A percentile compares a stretch with the other conserved stretches of the same genome.
phyloP scores from a whole-genome alignment of 2,888 invertebrate species.

The Colostygia pectinataria region DNA sequence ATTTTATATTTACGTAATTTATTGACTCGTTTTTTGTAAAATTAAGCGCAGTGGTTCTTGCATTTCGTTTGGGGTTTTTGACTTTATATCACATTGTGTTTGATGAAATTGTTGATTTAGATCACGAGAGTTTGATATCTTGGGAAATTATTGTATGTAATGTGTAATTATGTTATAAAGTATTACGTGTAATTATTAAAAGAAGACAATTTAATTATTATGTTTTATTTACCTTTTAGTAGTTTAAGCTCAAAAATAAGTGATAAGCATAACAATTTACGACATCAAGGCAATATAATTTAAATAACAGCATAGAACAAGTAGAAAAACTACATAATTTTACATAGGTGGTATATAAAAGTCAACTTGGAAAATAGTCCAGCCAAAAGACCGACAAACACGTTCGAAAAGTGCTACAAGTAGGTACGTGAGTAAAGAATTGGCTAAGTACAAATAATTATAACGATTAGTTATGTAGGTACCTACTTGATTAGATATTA shows the following conservation, averaged over 20 bases:
- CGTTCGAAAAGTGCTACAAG: too few species aligned
- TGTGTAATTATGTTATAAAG: constrained; percentile 82
- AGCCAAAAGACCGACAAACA: neutral
- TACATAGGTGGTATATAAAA: constrained; percentile 4
- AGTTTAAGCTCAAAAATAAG: neutral
- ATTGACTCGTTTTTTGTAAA: constrained; percentile 72
- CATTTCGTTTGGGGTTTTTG: constrained; percentile 76
- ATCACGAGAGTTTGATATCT: constrained; percentile 77
- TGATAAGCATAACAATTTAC: constrained; percentile 8
- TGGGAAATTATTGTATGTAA: constrained; percentile 81
- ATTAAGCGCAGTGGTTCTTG: constrained; percentile 68
- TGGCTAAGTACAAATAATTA: too few species aligned
- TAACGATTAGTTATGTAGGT: too few species aligned
- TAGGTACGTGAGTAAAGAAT: too few species aligned
- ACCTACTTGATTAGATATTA: too few species aligned
- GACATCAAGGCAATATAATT: constrained; percentile 1
- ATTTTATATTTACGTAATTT: constrained; percentile 79
- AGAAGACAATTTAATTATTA: constrained; percentile 75
- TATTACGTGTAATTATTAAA: constrained; percentile 83
- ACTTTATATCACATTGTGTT: constrained; percentile 69
- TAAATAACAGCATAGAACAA: neutral
- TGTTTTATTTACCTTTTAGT: constrained; percentile 41
- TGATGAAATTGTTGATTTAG: constrained; percentile 70
- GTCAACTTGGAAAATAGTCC: constrained; percentile 5
- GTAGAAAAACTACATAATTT: constrained; percentile 6